Evolutionary conservation across 2,113 vertebrate genomes (phyloP), one percentile per base, ranked within the genome.

Genomic region (Coptodon bakossiorum): DNA sequence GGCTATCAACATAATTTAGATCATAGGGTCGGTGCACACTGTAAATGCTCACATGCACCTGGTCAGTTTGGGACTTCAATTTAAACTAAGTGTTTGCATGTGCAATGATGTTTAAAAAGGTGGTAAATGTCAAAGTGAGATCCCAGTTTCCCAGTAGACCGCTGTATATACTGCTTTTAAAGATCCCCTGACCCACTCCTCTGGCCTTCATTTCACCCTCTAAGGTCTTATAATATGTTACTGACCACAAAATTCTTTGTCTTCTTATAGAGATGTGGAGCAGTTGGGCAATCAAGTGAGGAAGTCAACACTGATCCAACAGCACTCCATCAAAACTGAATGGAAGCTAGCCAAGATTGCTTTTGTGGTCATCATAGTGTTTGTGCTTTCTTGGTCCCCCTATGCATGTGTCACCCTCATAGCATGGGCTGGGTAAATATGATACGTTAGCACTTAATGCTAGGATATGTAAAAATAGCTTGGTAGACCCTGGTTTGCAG

Each of bases 321-420:
- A 96, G 88, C 96, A 96, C 93, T 95, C 96, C 89, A 97, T 99
- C 90, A 98, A 96, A 94, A 98, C 95, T 8, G 98, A 99, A 90
- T 99, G 98, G 98, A 98, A 98, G 93, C 97, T 98, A 95, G 98
- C 98, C 71, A 99, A 98, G 96, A 96, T 98, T 6, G 97, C 97
- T 79, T 95, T 98, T 93, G 96, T 99, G 29, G 96, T 98, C 92
- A 98, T 98, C 94, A 97, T 98, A 16, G 96, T 98, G 57, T 99
- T 96, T 76, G 97, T 98, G 84, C 94, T 99, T 88, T 99, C 98
- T 95, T 99, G 98, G 98, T 97, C 98, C 12, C 98, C 98, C 34
- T 99, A 99, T 88, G 97, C 98, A 84, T 94, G 95, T 3, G 97
- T 99, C 92, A 98, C 98, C 40, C 96, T 99, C 86, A 96, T 97